Base-by-base conservation (phyloP, 2,797 vertebrate genomes). In the Lepus townsendii region DNA sequence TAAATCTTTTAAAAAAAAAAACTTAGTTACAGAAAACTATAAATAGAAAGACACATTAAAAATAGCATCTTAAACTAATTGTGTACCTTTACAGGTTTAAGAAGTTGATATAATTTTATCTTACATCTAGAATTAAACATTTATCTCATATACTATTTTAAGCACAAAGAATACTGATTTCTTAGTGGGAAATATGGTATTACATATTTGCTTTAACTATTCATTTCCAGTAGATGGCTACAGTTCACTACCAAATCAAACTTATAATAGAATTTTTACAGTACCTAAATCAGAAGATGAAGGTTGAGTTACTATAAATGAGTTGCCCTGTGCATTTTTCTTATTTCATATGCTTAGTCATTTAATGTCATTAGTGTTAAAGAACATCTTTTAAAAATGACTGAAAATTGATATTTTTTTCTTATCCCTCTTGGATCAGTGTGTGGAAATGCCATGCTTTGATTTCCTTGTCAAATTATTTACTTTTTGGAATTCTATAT, bases 151-250 rank as follows among this genome's bases (percentile, higher is more conserved):
- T 91, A 68, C 91, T 96, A 54, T 97, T 89, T 65, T 96, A 92
- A 96, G 95, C 94, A 96, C 95, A 98, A 95, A 97, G 94, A 96
- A 95, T 96, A 96, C 91, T 42, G 54, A 89, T 95, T 97, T 98
- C 97, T 95, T 96, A 90, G 83, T 92, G 76, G 97, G 96, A 96
- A 97, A 97, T 89, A 79, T 91, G 96, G 90, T 97, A 96, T 97
- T 97, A 88, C 97, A 50, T 96, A 78, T 98, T 98, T 98, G 98
- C 98, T 98, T 97, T 98, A 98, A 97, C 98, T 95, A 73, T 97
- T 98, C 98, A 97, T 98, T 97, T 98, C 98, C 99, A 99, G 98
- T 98, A 99, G 99, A 99, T 99, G 99, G 99, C 99, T 98, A 99
- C 97, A 99, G 98, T 98, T 99, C 98, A 98, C 98, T 98, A 98